These are phyloP conservation scores for Druon quercuslanigerum DNA, from an alignment of 1,140 invertebrate species.

Conservation along the genomic window DNA sequence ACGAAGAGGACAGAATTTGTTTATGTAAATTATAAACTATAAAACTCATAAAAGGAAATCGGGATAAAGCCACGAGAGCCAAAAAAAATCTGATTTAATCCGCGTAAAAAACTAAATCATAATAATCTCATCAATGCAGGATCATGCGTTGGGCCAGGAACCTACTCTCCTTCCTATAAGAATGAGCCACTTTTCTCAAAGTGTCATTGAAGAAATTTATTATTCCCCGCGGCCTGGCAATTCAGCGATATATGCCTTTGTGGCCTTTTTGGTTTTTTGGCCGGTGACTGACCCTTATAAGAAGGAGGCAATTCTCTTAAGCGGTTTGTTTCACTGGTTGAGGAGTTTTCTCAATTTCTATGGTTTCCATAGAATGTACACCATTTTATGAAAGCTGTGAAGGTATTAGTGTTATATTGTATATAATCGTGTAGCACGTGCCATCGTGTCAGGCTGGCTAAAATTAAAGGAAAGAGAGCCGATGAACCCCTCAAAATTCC, in stretches of 20 bases:
- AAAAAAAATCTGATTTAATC: neutral
- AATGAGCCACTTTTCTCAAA: neutral
- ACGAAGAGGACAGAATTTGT: too few relatives aligned
- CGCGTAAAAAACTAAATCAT: neutral
- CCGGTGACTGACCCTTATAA: conserved; percentile 17
- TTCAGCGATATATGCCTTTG: conserved; percentile 13
- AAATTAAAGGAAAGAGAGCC: conserved; percentile 60
- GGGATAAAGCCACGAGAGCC: neutral
- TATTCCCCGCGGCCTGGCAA: neutral
- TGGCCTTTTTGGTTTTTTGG: conserved; percentile 15
- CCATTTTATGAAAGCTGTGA: neutral
- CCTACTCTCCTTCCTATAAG: conserved; percentile 1
- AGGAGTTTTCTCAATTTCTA: conserved; percentile 9
- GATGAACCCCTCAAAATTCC: conserved; percentile 31
- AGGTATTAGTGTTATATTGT: conserved; percentile 13
- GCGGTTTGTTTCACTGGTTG: conserved; percentile 27
- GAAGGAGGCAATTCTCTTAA: conserved; percentile 27
- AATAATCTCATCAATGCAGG: conserved; percentile 24
- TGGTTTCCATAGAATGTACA: neutral
- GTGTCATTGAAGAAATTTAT: conserved; percentile 11
- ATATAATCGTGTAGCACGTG: conserved; percentile 56
- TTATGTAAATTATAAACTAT: neutral
- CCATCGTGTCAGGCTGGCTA: conserved; percentile 50
- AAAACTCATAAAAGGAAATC: neutral
- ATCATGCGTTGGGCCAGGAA: neutral